phyloP scores from a whole-genome alignment of 2,797 vertebrate genomes.

The Smutsia gigantea region DNA sequence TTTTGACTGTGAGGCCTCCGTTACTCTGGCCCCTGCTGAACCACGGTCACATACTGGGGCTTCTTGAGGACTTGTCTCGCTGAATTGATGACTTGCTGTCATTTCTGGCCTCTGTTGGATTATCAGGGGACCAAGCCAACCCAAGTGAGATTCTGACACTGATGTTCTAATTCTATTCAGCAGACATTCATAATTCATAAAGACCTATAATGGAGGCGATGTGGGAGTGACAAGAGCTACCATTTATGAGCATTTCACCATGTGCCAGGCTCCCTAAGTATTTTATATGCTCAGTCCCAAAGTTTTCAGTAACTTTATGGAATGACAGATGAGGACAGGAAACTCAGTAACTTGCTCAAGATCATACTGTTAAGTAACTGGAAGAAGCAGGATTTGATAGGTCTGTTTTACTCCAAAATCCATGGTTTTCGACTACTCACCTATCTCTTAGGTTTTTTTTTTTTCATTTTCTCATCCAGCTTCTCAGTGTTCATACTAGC shows the following conservation, averaged over 20 bases:
- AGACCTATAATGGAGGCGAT: neutral
- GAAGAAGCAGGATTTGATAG: neutral
- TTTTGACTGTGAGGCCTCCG: conserved; percentile 57
- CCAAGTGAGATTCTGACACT: neutral
- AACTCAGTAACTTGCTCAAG: neutral
- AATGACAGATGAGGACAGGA: neutral
- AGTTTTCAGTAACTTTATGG: neutral
- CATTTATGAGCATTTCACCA: neutral
- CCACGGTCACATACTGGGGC: neutral
- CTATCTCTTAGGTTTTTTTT: neutral
- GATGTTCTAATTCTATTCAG: neutral
- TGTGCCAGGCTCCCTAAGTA: neutral
- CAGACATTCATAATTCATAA: neutral
- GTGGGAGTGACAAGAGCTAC: neutral
- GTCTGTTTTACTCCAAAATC: neutral
- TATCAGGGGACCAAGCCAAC: neutral
- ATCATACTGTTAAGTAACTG: neutral
- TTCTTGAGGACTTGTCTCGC: neutral
- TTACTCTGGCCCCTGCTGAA: neutral
- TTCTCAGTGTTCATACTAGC: neutral
- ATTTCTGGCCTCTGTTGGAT: neutral
- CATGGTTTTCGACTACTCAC: neutral
- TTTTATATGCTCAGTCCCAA: neutral
- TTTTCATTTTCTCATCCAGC: neutral
- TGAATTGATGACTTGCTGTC: neutral